Base-by-base conservation (phyloP, 2,113 vertebrate species). In the Bagarius yarrelli region DNA sequence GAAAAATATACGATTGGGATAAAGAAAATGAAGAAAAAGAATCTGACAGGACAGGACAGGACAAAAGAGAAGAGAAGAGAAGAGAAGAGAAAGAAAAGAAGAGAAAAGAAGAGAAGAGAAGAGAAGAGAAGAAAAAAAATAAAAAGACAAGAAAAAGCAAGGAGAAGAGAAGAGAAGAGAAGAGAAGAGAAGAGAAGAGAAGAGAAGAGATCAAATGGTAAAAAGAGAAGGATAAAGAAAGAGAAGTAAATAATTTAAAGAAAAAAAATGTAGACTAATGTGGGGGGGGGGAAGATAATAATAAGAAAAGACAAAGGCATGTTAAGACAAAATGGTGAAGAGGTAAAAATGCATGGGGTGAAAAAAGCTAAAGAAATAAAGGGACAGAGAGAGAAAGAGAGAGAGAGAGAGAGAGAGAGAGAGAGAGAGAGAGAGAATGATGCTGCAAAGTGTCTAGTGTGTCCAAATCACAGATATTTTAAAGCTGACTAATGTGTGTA, bases 51-150 rank as follows among this genome's bases (percentile, higher is more conserved):
- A 6, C 21, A 36, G 15, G 12, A 36, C 47, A 52, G 23, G 44
- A 13, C 60, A 40, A 27, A 4, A 34, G 5, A 4, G 13, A 18
- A 47, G 8, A 32, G 44, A 19, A 25, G 16, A 1, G 30, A 71
- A 36, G 19, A 71, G 21, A 15, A 16, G 11, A 19, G 15, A 16
- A 14, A 15, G 15, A 8, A 70, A 12, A 30, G 4, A 86, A 32
- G 86, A 87, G 84, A 85, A 84, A 74, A 67, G 72, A 81, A 80
- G 80, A 83, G 83, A 79, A 80, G 73, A 86, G 12, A 52, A 19
- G 32, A 16, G 27, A 30, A 61, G 44, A 81, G 81, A 85, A 79
- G 83, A 81, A 76, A 83, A 74, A 75, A 85, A 83, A 88, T 81
- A 72, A 57, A 56, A 55, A 53, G 18, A 56, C 0, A 63, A 52